These are phyloP conservation scores for Benitochromis conjunctus DNA, from an alignment of 2,113 vertebrate genomes.

Conservation along the genomic window DNA sequence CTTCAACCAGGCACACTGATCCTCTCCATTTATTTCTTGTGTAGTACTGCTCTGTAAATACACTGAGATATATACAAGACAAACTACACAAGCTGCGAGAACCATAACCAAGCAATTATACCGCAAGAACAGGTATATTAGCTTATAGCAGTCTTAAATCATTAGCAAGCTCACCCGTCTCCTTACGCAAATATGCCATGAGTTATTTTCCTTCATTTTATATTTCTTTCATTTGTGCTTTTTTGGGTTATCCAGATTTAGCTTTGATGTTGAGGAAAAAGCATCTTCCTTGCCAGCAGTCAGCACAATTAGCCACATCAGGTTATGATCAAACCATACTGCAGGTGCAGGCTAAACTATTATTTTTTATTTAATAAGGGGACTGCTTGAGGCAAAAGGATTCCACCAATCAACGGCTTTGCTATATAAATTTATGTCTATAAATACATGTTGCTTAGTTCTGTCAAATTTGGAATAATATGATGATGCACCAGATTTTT, in stretches of 20 bases:
- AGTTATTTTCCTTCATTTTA: conserved; percentile 15
- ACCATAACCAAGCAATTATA: neutral
- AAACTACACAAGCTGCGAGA: neutral
- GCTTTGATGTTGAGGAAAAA: conserved; percentile 45
- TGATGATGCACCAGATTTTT: neutral
- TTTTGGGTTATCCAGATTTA: conserved; percentile 22
- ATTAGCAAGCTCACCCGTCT: neutral
- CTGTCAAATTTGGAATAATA: neutral
- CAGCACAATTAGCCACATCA: conserved; percentile 44
- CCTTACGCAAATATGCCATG: neutral
- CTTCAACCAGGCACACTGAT: neutral
- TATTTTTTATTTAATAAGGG: conserved; percentile 5
- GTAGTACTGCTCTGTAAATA: neutral
- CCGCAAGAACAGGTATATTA: neutral
- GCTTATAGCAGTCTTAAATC: neutral
- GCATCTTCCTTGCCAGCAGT: conserved; percentile 32
- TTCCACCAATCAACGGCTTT: neutral
- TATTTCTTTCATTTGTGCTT: neutral
- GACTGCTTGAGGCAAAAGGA: neutral
- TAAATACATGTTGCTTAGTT: neutral
- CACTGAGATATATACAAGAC: neutral
- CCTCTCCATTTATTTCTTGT: neutral
- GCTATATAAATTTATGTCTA: neutral
- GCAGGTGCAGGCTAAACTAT: conserved; percentile 24
- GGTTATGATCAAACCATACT: conserved; percentile 29